Conservation (phyloP, 2,797 vertebrate genomes). For the Enteromius unitaeniatus region DNA sequence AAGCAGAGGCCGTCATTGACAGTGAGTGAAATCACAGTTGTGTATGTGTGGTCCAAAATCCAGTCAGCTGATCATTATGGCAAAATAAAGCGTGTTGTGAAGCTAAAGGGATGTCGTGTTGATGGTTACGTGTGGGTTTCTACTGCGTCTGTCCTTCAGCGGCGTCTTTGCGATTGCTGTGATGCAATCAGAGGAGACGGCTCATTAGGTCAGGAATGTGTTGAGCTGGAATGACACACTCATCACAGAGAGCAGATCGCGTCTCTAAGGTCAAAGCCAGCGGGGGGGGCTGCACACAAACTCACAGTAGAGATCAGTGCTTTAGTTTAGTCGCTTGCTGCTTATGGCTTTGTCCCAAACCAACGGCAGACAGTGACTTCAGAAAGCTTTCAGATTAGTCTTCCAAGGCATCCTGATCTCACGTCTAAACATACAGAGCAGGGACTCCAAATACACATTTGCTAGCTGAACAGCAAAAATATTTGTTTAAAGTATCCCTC, state of each 20-base stretch:
- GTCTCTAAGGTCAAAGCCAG: conserved; percentile 62
- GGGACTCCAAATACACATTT: background rate
- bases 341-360: background rate
- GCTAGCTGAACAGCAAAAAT: background rate
- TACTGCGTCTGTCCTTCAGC: background rate
- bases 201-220: conserved; percentile 47
- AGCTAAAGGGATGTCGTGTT: background rate
- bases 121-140: background rate
- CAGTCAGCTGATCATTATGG: background rate
- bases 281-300: conserved; percentile 25
- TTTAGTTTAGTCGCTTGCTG: conserved; percentile 37
- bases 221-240: conserved; percentile 53
- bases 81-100: background rate
- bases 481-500: background rate
- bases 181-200: conserved; percentile 40
- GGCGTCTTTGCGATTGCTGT: conserved; percentile 13
- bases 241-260: conserved; percentile 44
- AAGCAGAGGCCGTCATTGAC: conserved; percentile 72
- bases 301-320: conserved; percentile 1
- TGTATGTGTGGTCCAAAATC: background rate
- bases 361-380: too few species aligned
- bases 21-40: conserved; percentile 75
- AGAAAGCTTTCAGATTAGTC: background rate
- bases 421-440: background rate
- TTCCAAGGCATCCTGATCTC: background rate